These are phyloP conservation scores for Menura novaehollandiae DNA, from an alignment of 2,113 vertebrate genomes.

Conservation along the genomic window DNA sequence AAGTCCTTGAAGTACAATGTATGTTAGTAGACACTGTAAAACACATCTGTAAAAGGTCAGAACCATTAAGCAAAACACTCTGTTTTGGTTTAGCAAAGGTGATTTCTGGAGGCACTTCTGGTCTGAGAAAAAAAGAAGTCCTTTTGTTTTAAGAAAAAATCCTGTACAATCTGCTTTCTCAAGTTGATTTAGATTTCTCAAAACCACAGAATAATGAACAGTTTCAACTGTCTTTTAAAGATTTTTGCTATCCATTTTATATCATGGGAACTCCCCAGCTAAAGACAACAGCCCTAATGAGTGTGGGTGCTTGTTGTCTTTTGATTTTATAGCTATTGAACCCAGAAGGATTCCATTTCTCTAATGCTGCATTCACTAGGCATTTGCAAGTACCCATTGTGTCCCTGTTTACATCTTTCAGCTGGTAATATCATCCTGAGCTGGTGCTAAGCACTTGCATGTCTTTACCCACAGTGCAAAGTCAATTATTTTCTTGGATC, in stretches of 20 bases:
- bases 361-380: background rate
- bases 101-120: background rate
- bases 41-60: background rate
- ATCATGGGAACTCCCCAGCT: background rate
- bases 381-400: background rate
- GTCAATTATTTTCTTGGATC: constrained; percentile 26
- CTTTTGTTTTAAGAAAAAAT: background rate
- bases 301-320: background rate
- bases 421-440: background rate
- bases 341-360: constrained; percentile 31
- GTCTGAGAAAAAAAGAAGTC: rapidly evolving
- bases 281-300: background rate
- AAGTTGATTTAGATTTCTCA: background rate
- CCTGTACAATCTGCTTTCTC: background rate
- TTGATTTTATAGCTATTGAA: background rate
- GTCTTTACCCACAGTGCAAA: constrained; percentile 7
- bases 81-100: background rate
- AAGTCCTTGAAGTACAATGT: background rate
- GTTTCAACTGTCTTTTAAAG: background rate
- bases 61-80: background rate
- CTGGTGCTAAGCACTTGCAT: background rate
- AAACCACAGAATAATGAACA: background rate
- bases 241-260: background rate
- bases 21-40: background rate
- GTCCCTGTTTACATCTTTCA: constrained; percentile 8